Evolutionary conservation across 2,113 vertebrate species (phyloP).

Genomic region (Chloroceryle aenea): DNA sequence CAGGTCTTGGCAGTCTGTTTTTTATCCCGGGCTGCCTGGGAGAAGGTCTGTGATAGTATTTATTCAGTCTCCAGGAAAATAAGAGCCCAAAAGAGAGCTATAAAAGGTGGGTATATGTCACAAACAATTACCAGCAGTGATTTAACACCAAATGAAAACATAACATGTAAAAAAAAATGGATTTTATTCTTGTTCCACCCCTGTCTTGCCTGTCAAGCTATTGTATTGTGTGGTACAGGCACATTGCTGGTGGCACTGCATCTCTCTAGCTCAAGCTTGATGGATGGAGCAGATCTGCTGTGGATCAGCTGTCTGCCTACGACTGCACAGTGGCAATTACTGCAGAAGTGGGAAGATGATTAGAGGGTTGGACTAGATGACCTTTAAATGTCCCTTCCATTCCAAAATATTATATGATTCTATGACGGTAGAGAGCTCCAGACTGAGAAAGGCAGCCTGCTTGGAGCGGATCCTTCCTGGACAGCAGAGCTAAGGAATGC

Average conservation of each 20-base stretch:
- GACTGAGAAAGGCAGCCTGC: background rate
- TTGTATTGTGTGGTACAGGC: accelerated
- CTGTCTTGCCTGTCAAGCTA: background rate
- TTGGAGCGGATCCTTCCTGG: background rate
- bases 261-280: background rate
- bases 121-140: background rate
- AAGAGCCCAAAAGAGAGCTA: background rate
- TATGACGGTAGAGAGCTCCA: background rate
- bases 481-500: background rate
- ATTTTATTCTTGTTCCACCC: background rate
- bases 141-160: conserved; percentile 2
- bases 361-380: background rate
- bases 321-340: background rate
- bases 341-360: background rate
- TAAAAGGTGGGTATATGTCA: background rate
- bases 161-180: background rate
- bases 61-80: background rate
- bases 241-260: accelerated
- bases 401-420: too few species aligned
- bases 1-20: background rate
- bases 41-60: background rate
- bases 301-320: background rate
- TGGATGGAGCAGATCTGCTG: background rate
- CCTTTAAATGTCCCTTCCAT: background rate
- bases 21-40: background rate